phyloP scores from a whole-genome alignment of 2,113 vertebrate species.

The Trinectes maculatus region DNA sequence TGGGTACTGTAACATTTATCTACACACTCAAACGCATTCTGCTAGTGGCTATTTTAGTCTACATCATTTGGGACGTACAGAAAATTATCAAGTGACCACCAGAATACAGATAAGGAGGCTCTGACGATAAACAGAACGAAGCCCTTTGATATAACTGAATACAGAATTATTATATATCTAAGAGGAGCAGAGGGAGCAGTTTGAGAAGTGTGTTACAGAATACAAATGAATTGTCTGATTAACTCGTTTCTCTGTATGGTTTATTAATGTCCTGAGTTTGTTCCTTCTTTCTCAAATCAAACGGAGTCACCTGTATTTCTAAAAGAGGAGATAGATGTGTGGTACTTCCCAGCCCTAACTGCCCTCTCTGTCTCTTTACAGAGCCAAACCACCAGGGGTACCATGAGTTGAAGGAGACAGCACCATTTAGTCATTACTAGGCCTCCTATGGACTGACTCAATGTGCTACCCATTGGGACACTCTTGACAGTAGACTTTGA shows the following conservation, averaged over 20 bases:
- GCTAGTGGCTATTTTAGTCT: slow-evolving; percentile 75
- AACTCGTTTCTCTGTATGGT: neutral
- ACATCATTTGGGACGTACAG: slow-evolving; percentile 83
- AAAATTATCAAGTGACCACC: slow-evolving; percentile 77
- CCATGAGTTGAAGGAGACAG: slow-evolving; percentile 87
- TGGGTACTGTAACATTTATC: slow-evolving; percentile 84
- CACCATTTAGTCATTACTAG: slow-evolving; percentile 83
- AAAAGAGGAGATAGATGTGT: slow-evolving; percentile 68
- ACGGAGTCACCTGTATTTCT: slow-evolving; percentile 43
- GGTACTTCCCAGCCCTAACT: slow-evolving; percentile 77
- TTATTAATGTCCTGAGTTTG: neutral
- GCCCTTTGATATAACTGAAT: slow-evolving; percentile 6
- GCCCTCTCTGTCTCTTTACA: slow-evolving; percentile 84
- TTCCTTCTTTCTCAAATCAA: slow-evolving; percentile 22
- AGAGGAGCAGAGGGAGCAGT: slow-evolving; percentile 2
- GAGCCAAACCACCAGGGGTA: slow-evolving; percentile 85
- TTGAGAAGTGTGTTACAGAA: slow-evolving; percentile 25
- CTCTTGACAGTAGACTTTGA: slow-evolving; percentile 17
- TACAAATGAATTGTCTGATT: neutral
- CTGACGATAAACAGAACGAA: slow-evolving; percentile 27
- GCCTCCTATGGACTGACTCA: slow-evolving; percentile 74
- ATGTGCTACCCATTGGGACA: slow-evolving; percentile 50
- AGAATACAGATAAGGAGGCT: slow-evolving; percentile 14
- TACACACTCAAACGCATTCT: slow-evolving; percentile 81
- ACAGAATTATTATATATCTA: slow-evolving; percentile 8